Percentiles rank a stretch among this genome's conserved stretches.
phyloP scores from a whole-genome alignment of 2,797 vertebrate genomes.

The Brachymystax lenok region DNA sequence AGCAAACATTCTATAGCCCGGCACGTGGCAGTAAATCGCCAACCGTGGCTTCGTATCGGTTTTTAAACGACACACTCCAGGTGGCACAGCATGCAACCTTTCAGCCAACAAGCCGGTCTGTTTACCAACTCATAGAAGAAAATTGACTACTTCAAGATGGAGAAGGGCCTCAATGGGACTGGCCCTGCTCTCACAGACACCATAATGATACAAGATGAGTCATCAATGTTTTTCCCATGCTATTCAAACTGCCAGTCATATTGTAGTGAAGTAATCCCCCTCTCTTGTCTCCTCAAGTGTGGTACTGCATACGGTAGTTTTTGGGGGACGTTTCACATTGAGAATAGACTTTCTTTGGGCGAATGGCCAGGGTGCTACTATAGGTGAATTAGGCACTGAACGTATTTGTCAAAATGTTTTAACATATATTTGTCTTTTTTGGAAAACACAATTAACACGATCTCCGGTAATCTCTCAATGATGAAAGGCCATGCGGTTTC shows the following conservation, averaged over 20 bases:
- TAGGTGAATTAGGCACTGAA: background rate
- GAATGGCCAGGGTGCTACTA: background rate
- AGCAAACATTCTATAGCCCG: too few species aligned
- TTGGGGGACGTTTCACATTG: conserved; percentile 44
- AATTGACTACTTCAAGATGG: too few species aligned
- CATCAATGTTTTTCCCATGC: background rate
- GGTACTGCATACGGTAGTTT: conserved; percentile 10
- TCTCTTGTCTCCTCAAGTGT: conserved; percentile 21
- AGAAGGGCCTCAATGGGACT: too few species aligned
- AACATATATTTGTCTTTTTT: background rate
- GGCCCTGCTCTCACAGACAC: too few species aligned
- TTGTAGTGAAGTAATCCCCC: conserved; percentile 40
- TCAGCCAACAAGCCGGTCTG: too few species aligned
- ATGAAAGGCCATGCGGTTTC: background rate
- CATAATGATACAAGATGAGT: too few species aligned
- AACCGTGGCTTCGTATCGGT: too few species aligned
- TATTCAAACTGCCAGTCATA: background rate
- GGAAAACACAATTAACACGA: background rate
- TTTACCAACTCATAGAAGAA: too few species aligned
- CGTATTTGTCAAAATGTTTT: background rate
- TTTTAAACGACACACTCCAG: too few species aligned
- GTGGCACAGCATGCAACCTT: too few species aligned
- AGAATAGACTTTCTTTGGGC: conserved; percentile 35
- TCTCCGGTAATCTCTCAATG: background rate
- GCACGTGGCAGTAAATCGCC: too few species aligned